These are phyloP conservation scores for Noctuana brunneofusca DNA, from an alignment of 2,888 invertebrate genomes.

Conservation along the genomic window DNA sequence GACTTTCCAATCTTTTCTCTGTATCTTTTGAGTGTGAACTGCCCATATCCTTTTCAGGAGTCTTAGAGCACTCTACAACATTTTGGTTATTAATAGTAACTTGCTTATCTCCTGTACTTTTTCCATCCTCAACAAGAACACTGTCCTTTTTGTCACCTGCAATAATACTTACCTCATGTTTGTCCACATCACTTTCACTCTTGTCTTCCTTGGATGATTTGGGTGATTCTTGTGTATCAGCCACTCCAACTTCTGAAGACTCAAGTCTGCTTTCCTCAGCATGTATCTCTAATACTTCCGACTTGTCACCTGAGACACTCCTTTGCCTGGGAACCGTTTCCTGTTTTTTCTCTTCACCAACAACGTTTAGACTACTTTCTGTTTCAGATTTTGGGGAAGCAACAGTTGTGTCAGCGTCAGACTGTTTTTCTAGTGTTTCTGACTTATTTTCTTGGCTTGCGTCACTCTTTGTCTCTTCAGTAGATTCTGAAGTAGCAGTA, in stretches of 20 bases:
- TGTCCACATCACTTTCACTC: conserved; percentile 34
- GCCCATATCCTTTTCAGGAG: conserved; percentile 36
- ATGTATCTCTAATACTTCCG: conserved; percentile 68
- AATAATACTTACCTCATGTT: conserved; percentile 74
- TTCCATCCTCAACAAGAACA: conserved; percentile 50
- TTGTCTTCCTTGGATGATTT: conserved; percentile 37
- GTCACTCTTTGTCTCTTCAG: conserved; percentile 37
- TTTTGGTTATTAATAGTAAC: conserved; percentile 65
- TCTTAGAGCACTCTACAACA: conserved; percentile 67
- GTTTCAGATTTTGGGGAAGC: conserved; percentile 55
- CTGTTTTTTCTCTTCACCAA: not conserved
- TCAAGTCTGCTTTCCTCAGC: conserved; percentile 67
- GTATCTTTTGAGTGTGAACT: conserved; percentile 45
- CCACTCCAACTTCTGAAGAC: conserved; percentile 55
- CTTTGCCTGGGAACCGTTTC: conserved; percentile 41
- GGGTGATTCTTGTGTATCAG: conserved; percentile 50
- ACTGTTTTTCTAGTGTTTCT: conserved; percentile 42
- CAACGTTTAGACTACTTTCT: conserved; percentile 4
- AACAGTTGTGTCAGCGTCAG: conserved; percentile 58
- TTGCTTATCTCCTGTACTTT: conserved; percentile 47
- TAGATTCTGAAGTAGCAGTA: conserved; percentile 39
- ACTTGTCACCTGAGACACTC: conserved; percentile 62
- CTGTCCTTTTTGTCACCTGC: conserved; percentile 56
- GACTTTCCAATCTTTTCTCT: conserved; percentile 47
- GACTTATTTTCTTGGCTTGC: conserved; percentile 34